Conservation (phyloP, 2,888 invertebrate genomes). For the Aquatica leii region DNA sequence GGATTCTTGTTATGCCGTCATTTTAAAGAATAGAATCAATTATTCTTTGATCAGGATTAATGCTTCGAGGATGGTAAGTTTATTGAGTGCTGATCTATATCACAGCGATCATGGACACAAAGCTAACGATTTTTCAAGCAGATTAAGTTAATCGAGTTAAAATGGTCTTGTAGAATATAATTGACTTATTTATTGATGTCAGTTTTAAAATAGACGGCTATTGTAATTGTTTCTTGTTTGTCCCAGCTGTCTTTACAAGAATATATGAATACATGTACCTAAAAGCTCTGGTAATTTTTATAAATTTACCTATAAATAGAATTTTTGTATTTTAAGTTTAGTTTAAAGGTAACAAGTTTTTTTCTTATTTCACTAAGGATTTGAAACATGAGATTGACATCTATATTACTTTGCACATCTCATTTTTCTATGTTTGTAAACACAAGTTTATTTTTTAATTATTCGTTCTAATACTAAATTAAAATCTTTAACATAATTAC, state of each 20-base stretch:
- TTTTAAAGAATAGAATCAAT: slow-evolving; percentile 54
- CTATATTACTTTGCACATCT: too few species aligned
- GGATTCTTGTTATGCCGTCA: slow-evolving; percentile 45
- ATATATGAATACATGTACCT: neutral
- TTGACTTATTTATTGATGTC: slow-evolving; percentile 26
- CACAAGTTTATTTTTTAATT: too few species aligned
- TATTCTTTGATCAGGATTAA: slow-evolving; percentile 51
- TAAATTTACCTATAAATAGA: too few species aligned
- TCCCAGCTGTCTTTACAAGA: neutral
- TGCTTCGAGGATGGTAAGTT: slow-evolving; percentile 49
- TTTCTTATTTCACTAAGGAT: too few species aligned
- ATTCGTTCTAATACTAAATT: too few species aligned
- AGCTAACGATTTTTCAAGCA: slow-evolving; percentile 29
- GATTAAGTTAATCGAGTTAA: slow-evolving; percentile 31
- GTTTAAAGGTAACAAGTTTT: too few species aligned
- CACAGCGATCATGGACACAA: slow-evolving; percentile 33
- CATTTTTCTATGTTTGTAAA: too few species aligned
- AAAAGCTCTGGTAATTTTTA: too few species aligned
- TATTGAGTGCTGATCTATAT: slow-evolving; percentile 56
- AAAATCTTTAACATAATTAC: too few species aligned
- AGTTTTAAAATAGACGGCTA: neutral
- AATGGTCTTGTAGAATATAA: slow-evolving; percentile 23
- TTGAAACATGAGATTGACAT: too few species aligned
- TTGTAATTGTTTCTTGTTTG: neutral
- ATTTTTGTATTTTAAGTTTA: too few species aligned